Conservation (phyloP, 64 coral and sea anemone genomes). For the Pocillopora verrucosa region DNA sequence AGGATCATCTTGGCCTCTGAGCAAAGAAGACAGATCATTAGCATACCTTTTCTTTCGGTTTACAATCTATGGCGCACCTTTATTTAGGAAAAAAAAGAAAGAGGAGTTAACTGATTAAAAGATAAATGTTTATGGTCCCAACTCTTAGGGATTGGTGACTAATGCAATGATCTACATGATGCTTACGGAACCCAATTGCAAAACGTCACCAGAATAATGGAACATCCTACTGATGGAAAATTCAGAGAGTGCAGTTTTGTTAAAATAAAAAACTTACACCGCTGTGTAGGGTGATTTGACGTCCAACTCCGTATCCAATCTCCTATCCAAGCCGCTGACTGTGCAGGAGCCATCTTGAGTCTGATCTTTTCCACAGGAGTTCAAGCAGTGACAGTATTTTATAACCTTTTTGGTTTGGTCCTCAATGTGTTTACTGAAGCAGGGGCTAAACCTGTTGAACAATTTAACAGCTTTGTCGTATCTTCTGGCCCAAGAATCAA, state of each 20-base stretch:
- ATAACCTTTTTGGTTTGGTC: conserved; percentile 9
- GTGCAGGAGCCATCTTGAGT: no score
- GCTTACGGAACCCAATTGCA: no score
- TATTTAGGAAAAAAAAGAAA: neutral
- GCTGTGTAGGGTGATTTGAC: neutral
- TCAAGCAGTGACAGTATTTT: conserved; percentile 52
- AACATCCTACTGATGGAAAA: no score
- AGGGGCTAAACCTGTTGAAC: neutral
- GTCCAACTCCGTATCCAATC: no score
- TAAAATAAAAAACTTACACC: neutral
- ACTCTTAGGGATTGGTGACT: neutral
- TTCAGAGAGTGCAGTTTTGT: no score
- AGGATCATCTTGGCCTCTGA: neutral
- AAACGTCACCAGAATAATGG: no score
- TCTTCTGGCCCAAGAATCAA: neutral
- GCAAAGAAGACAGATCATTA: neutral
- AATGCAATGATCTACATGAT: no score
- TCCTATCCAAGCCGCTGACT: no score
- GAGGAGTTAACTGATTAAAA: neutral
- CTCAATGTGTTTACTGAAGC: neutral
- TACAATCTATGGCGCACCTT: neutral
- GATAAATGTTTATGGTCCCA: no score
- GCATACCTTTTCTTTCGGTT: neutral
- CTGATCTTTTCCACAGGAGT: conserved; percentile 37
- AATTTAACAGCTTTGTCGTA: neutral